Conservation (phyloP, 2,888 invertebrate genomes). For the Pogonocherus hispidulus region DNA sequence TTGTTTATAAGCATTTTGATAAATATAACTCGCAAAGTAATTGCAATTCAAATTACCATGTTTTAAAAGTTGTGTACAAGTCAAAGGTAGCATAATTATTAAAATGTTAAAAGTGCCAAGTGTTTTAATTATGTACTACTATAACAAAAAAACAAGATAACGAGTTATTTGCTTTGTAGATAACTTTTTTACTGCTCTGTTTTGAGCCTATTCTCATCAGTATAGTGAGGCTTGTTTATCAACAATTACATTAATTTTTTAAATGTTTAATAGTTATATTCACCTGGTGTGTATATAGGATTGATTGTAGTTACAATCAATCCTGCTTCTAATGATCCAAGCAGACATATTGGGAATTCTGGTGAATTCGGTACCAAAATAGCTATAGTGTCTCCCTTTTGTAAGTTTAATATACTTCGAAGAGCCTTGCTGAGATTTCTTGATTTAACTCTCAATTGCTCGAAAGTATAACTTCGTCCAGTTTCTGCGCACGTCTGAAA, state of each 20-base stretch:
- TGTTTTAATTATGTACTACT: constrained; percentile 25
- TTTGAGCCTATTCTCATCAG: too few relatives aligned
- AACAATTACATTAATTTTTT: too few relatives aligned
- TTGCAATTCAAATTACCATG: background rate
- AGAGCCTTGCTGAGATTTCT: constrained; percentile 72
- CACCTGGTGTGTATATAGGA: constrained; percentile 76
- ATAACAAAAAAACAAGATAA: too few relatives aligned
- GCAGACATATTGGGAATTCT: constrained; percentile 77
- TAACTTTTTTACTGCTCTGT: too few relatives aligned
- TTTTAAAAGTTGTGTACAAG: background rate
- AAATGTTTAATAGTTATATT: background rate
- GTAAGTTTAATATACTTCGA: constrained; percentile 75
- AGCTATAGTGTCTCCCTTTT: constrained; percentile 77
- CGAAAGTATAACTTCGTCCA: constrained; percentile 81
- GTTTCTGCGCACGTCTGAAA: constrained; percentile 79
- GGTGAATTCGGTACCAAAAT: constrained; percentile 83
- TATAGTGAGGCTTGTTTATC: too few relatives aligned
- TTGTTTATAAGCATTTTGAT: too few relatives aligned
- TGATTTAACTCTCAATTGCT: constrained; percentile 75
- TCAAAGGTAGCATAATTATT: background rate
- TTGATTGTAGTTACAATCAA: constrained; percentile 80
- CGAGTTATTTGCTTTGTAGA: too few relatives aligned
- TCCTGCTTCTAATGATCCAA: constrained; percentile 80
- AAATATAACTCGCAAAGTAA: too few relatives aligned
- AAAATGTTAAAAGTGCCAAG: background rate